These are phyloP conservation scores for Ageneiosus marmoratus DNA, from an alignment of 2,113 vertebrate genomes.

Conservation along the genomic window DNA sequence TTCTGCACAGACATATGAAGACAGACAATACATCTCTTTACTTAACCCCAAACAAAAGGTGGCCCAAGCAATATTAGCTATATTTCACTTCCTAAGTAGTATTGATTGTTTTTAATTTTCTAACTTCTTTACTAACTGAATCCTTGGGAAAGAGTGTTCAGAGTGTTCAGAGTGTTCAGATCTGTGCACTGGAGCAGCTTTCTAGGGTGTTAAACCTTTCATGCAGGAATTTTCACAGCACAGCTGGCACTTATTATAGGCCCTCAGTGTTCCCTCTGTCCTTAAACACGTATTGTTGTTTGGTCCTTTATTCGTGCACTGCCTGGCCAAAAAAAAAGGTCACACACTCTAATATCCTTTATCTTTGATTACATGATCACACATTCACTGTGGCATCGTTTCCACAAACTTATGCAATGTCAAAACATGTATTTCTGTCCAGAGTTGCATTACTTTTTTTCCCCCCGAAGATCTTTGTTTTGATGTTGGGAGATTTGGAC, in stretches of 20 bases:
- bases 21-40: background rate
- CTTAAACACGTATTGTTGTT: background rate
- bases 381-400: too few species aligned
- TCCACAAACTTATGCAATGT: too few species aligned
- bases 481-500: too few species aligned
- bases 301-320: background rate
- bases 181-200: background rate
- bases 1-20: slow-evolving; percentile 28
- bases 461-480: too few species aligned
- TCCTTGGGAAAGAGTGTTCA: background rate
- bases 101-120: background rate
- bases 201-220: background rate
- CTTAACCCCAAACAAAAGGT: background rate
- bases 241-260: background rate
- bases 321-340: too few species aligned
- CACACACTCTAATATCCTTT: too few species aligned
- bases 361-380: too few species aligned
- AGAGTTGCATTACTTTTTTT: too few species aligned
- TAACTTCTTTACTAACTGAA: background rate
- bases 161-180: background rate
- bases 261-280: background rate
- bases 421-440: too few species aligned
- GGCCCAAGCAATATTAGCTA: background rate
- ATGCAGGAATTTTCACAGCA: background rate
- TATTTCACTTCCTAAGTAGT: background rate